Conservation (phyloP, 53 echinoderm and acorn worm species). For the Patiria pectinifera region DNA sequence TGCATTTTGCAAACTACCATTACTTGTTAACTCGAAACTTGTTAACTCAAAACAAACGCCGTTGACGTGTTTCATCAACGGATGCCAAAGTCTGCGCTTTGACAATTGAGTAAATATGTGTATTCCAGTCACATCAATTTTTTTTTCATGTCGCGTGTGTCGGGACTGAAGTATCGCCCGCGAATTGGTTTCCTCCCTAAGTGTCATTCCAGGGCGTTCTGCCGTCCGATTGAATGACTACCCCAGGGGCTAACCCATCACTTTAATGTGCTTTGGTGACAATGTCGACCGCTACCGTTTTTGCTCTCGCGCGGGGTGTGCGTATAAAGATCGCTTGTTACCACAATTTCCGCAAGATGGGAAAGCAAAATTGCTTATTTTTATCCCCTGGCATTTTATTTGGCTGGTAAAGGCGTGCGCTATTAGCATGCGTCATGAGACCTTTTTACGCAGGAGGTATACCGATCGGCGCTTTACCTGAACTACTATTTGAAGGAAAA, state of each 20-base stretch:
- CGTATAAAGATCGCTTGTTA: background rate
- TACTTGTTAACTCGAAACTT: background rate
- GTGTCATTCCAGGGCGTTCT: background rate
- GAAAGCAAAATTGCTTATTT: background rate
- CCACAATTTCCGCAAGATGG: background rate
- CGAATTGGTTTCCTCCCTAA: too few species aligned
- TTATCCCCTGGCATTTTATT: background rate
- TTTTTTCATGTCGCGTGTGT: background rate
- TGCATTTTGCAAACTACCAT: background rate
- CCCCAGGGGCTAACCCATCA: background rate
- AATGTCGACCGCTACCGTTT: background rate
- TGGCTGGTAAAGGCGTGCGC: background rate
- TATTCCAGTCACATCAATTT: background rate
- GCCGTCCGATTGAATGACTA: background rate
- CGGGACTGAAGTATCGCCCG: background rate
- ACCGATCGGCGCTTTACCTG: too few species aligned
- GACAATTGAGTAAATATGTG: background rate
- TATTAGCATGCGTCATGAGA: background rate
- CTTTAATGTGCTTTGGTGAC: background rate
- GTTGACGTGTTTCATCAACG: background rate
- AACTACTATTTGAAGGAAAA: too few species aligned
- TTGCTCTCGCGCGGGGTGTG: background rate
- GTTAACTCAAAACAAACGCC: too few species aligned
- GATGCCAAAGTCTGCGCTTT: background rate
- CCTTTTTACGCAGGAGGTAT: too few species aligned